These are phyloP conservation scores for Stylophora pistillata DNA, from an alignment of 64 coral and sea anemone species.

Conservation along the genomic window DNA sequence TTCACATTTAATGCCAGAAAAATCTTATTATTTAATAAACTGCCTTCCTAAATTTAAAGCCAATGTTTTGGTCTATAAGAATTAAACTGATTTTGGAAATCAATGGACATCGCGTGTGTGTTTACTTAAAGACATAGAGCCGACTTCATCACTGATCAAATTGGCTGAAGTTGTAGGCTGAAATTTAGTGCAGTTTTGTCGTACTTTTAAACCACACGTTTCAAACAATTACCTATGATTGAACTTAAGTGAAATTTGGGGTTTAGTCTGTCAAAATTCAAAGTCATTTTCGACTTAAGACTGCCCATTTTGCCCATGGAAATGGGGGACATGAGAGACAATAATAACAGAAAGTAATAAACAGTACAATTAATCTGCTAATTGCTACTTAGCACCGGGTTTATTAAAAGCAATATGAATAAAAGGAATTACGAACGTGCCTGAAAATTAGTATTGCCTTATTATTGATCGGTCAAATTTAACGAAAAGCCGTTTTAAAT, in stretches of 20 bases:
- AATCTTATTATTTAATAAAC: neutral
- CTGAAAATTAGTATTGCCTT: conserved; percentile 29
- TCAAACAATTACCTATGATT: neutral
- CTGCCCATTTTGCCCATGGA: neutral
- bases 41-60: neutral
- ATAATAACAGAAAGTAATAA: conserved; percentile 22
- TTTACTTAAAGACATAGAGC: neutral
- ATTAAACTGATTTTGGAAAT: neutral
- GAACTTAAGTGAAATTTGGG: neutral
- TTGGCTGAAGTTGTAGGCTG: neutral
- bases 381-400: conserved; percentile 39
- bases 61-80: neutral
- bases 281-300: conserved; percentile 6
- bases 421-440: conserved; percentile 40
- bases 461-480: conserved; percentile 12
- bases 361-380: conserved; percentile 30
- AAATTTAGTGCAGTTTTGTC: neutral
- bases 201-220: neutral
- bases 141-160: neutral
- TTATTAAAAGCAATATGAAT: conserved; percentile 28
- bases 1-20: neutral
- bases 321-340: neutral
- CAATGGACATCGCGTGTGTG: neutral
- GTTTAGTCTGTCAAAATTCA: conserved; percentile 31
- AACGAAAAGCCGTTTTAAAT: conserved; percentile 24